Evolutionary conservation across 2,888 invertebrate species (phyloP), one percentile per base, ranked within the genome.

Genomic region (Calliphora vomitoria): DNA sequence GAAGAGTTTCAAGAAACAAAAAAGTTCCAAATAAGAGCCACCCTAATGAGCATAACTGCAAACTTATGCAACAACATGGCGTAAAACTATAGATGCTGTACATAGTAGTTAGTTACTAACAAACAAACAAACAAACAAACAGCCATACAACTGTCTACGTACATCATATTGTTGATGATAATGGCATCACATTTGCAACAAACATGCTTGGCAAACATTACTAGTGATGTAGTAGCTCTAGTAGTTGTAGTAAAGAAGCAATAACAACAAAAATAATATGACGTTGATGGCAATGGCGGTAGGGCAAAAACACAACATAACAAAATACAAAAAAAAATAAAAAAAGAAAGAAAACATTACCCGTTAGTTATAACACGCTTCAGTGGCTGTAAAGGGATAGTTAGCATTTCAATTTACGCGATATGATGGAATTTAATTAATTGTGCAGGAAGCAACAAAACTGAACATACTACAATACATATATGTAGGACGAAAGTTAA

Each of bases 341-440:
- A n/a, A n/a, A n/a, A n/a, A n/a, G n/a, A n/a, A n/a, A n/a, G n/a
- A 20, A 44, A 79, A 66, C 72, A 71, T 50, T 62, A 41, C 60
- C 80, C 68, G 74, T 69, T 68, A 85, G 74, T 74, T 74, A 74
- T 75, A 75, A 80, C 84, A 85, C 74, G 84, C 84, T 85, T 78
- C 78, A 82, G 72, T 72, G 82, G 72, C 64, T 72, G 68, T 53
- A 82, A 82, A 82, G 69, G 78, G 82, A 79, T 85, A 86, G 74
- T 86, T 82, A 82, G 82, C 82, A 86, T 86, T 86, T 83, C 79
- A 86, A 86, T 86, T 86, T 86, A 75, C 74, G 74, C 86, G 82
- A 83, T 79, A 86, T 86, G 79, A 69, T 82, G 82, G 74, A 82
- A 86, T 86, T 86, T 86, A 82, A 86, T 86, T 86, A 86, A 86